Evolutionary conservation across 2,113 vertebrate species (phyloP).

Genomic region (Electrona antarctica): DNA sequence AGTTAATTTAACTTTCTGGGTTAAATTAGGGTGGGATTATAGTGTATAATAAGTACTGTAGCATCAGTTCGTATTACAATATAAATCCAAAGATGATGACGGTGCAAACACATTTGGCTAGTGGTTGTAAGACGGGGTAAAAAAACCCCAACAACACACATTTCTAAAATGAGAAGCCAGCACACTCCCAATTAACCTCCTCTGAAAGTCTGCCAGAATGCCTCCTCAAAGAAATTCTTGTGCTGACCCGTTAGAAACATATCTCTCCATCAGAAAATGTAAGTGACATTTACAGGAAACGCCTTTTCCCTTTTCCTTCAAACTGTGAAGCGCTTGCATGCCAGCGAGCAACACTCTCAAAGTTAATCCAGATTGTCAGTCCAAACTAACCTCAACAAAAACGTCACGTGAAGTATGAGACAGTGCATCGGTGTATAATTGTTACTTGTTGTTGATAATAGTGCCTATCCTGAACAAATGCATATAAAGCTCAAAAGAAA

Average conservation of each 20-base stretch:
- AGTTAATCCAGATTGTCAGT: slow-evolving; percentile 56
- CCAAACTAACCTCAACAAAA: slow-evolving; percentile 10
- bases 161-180: slow-evolving; percentile 29
- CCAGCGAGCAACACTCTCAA: slow-evolving; percentile 40
- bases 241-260: slow-evolving; percentile 52
- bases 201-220: slow-evolving; percentile 31
- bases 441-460: too few species aligned
- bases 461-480: too few species aligned
- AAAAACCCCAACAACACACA: background rate
- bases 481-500: too few species aligned
- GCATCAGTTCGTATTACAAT: slow-evolving; percentile 50
- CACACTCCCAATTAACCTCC: slow-evolving; percentile 29
- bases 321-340: slow-evolving; percentile 39
- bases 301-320: slow-evolving; percentile 47
- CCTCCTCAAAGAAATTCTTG: slow-evolving; percentile 40
- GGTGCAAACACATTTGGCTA: slow-evolving; percentile 32
- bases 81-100: slow-evolving; percentile 40
- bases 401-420: slow-evolving; percentile 7
- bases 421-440: background rate
- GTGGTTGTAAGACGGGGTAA: slow-evolving; percentile 12
- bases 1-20: too few species aligned
- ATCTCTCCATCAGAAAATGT: slow-evolving; percentile 54
- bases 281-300: slow-evolving; percentile 69
- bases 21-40: too few species aligned
- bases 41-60: too few species aligned